These are phyloP conservation scores for Bacillus rossius DNA, from an alignment of 1,140 invertebrate species.

Conservation along the genomic window DNA sequence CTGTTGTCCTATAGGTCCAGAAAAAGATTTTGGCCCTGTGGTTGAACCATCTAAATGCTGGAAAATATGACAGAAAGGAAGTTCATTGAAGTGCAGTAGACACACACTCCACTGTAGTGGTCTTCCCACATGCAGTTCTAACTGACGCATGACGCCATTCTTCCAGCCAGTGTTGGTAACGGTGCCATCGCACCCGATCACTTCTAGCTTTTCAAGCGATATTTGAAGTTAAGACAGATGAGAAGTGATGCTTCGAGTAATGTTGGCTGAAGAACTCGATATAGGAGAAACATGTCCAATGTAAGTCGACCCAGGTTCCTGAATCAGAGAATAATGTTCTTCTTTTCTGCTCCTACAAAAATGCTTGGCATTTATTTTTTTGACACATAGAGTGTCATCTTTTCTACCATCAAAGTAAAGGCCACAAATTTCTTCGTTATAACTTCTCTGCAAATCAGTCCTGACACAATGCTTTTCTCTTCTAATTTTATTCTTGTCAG, in stretches of 20 bases:
- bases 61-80: slow-evolving; percentile 31
- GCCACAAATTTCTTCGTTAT: background rate
- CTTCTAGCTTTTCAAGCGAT: slow-evolving; percentile 16
- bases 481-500: slow-evolving; percentile 30
- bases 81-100: slow-evolving; percentile 30
- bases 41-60: slow-evolving; percentile 27
- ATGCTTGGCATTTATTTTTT: slow-evolving; percentile 23
- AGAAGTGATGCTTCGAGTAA: no score
- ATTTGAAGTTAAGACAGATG: no score
- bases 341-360: slow-evolving; percentile 19
- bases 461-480: slow-evolving; percentile 23
- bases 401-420: slow-evolving; percentile 33
- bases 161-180: slow-evolving; percentile 29
- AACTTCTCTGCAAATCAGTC: slow-evolving; percentile 10
- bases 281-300: slow-evolving; percentile 26
- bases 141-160: slow-evolving; percentile 24
- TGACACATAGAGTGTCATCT: slow-evolving; percentile 28
- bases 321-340: slow-evolving; percentile 27
- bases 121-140: slow-evolving; percentile 21
- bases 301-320: slow-evolving; percentile 28
- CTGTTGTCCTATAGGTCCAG: slow-evolving; percentile 25
- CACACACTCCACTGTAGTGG: slow-evolving; percentile 30
- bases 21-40: slow-evolving; percentile 25
- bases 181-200: slow-evolving; percentile 33
- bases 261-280: slow-evolving; percentile 20